Conservation (phyloP, 2,797 vertebrate genomes). For the Huso huso region DNA sequence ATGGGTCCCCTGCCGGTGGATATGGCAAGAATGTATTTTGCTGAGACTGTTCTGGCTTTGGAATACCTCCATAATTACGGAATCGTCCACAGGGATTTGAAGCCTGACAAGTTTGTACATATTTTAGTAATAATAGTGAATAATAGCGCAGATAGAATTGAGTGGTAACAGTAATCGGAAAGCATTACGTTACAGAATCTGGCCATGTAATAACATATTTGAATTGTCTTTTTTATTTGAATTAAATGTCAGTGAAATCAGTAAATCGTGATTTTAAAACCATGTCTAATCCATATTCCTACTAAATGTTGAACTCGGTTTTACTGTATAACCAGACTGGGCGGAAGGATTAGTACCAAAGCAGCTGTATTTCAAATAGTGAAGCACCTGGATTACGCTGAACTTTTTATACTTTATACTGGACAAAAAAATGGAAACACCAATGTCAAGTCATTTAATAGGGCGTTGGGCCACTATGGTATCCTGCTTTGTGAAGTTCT, state of each 20-base stretch:
- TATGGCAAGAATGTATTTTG: constrained; percentile 96
- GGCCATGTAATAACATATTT: not conserved
- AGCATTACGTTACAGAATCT: too few species aligned
- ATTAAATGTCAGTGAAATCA: not conserved
- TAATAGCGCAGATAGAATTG: not conserved
- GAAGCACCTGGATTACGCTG: not conserved
- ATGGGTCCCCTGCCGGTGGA: constrained; percentile 94
- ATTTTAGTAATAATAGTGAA: too few species aligned
- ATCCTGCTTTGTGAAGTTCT: too few species aligned
- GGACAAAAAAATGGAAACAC: too few species aligned
- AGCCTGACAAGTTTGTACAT: constrained; percentile 87
- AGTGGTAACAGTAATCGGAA: too few species aligned
- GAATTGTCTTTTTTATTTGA: not conserved
- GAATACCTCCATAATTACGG: constrained; percentile 94
- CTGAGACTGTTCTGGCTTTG: constrained; percentile 88
- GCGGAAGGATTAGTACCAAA: too few species aligned
- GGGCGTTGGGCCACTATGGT: too few species aligned
- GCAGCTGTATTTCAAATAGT: too few species aligned
- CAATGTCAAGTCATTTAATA: too few species aligned
- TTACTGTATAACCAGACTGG: too few species aligned
- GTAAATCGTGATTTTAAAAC: not conserved
- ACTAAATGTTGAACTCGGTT: too few species aligned
- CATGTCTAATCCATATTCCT: too few species aligned
- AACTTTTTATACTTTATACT: not conserved
- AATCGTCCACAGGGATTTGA: constrained; percentile 90